phyloP scores from a whole-genome alignment of 2,797 vertebrate species.

The Brachyrhaphis roseni region DNA sequence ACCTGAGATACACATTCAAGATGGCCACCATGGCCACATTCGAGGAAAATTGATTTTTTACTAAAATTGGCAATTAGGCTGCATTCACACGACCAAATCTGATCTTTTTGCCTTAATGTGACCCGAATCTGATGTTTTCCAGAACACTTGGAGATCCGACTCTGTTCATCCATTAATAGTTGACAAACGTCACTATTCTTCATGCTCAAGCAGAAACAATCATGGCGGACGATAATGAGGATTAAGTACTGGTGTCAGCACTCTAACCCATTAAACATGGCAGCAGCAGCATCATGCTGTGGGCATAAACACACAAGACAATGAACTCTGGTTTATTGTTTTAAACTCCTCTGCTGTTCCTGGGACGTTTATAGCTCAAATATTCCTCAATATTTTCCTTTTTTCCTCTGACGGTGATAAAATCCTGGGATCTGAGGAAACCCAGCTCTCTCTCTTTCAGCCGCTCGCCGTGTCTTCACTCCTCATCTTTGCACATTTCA shows the following conservation, averaged over 20 bases:
- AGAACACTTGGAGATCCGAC: too few relatives aligned
- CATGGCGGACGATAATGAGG: too few relatives aligned
- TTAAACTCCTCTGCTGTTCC: background rate
- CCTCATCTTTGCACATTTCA: conserved; percentile 54
- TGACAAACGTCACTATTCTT: too few relatives aligned
- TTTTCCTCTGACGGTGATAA: background rate
- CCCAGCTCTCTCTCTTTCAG: background rate
- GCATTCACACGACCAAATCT: too few relatives aligned
- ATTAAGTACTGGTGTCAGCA: background rate
- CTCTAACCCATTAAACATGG: background rate
- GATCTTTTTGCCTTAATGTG: too few relatives aligned
- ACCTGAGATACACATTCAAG: too few relatives aligned
- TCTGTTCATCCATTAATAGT: too few relatives aligned
- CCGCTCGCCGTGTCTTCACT: conserved; percentile 25
- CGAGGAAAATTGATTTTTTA: too few relatives aligned
- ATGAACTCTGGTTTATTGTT: background rate
- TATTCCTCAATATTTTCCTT: background rate
- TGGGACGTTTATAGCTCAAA: conserved; percentile 1
- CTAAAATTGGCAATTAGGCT: too few relatives aligned
- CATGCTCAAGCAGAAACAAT: too few relatives aligned
- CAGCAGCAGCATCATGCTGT: background rate
- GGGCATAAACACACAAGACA: background rate
- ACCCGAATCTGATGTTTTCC: too few relatives aligned
- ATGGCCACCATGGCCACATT: too few relatives aligned
- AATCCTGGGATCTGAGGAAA: background rate